phyloP scores from a whole-genome alignment of 2,113 vertebrate genomes.

The Arizona elegans region DNA sequence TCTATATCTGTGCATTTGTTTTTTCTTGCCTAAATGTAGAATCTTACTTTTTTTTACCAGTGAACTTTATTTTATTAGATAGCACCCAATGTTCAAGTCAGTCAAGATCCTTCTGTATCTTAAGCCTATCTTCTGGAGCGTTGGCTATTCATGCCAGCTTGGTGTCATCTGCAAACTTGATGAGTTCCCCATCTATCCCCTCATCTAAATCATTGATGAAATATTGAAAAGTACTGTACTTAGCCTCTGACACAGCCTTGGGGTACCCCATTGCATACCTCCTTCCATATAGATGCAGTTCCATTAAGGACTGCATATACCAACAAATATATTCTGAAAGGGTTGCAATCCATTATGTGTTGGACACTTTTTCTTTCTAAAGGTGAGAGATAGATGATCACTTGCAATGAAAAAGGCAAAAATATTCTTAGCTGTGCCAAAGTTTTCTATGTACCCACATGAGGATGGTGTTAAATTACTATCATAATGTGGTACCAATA shows the following conservation, averaged over 20 bases:
- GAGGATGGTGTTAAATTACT: neutral
- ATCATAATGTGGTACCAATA: neutral
- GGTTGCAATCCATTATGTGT: neutral
- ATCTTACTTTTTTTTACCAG: neutral
- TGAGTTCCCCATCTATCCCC: neutral
- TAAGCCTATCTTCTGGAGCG: neutral
- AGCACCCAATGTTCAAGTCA: neutral
- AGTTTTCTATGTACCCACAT: neutral
- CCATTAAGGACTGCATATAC: neutral
- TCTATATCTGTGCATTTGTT: neutral
- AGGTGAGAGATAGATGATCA: neutral
- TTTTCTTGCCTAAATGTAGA: neutral
- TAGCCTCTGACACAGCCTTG: neutral
- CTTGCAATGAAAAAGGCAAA: neutral
- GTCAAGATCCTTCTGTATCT: neutral
- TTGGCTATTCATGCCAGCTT: neutral
- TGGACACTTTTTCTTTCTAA: too few relatives aligned
- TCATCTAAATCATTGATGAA: neutral
- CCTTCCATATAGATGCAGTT: neutral
- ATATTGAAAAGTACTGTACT: neutral
- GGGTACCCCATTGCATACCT: neutral
- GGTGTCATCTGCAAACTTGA: neutral
- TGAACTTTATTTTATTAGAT: neutral
- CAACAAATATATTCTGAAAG: neutral
- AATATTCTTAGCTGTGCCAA: neutral